Conservation (phyloP, 92 coral and sea anemone genomes). For the Plumapathes pennacea region DNA sequence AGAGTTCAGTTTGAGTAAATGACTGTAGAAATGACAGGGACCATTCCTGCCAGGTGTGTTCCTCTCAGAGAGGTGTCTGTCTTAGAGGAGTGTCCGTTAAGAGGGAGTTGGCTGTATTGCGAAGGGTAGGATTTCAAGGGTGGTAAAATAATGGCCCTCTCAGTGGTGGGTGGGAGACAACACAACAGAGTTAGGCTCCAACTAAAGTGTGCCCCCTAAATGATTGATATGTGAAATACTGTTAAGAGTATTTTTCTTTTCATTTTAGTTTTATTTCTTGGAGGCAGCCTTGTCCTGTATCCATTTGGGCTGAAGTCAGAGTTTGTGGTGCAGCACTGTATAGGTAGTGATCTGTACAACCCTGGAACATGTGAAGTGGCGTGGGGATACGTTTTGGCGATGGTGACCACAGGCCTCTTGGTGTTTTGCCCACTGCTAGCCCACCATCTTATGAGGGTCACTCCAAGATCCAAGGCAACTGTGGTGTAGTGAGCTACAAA, state of each 20-base stretch:
- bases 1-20: too few species aligned
- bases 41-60: too few species aligned
- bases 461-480: constrained; percentile 80
- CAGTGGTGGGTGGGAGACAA: too few species aligned
- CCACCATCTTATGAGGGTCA: constrained; percentile 44
- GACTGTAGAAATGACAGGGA: too few species aligned
- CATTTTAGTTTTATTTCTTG: constrained; percentile 54
- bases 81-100: too few species aligned
- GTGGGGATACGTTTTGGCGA: constrained; percentile 80
- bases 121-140: too few species aligned
- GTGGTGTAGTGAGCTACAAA: constrained; percentile 44
- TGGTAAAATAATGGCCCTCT: too few species aligned
- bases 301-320: constrained; percentile 66
- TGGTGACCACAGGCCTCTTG: constrained; percentile 58
- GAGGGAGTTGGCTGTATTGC: too few species aligned
- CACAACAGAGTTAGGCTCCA: too few species aligned
- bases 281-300: constrained; percentile 52
- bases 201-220: too few species aligned
- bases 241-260: not conserved
- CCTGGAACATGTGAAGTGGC: constrained; percentile 71
- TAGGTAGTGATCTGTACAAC: constrained; percentile 42
- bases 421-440: constrained; percentile 80
- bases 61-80: too few species aligned
- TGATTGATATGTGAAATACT: not conserved
- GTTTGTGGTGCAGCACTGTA: constrained; percentile 68